A percentile compares a stretch with the other conserved stretches of the same genome.
Evolutionary conservation across 2,113 vertebrate species (phyloP).

Genomic region (Leptosomus discolor): DNA sequence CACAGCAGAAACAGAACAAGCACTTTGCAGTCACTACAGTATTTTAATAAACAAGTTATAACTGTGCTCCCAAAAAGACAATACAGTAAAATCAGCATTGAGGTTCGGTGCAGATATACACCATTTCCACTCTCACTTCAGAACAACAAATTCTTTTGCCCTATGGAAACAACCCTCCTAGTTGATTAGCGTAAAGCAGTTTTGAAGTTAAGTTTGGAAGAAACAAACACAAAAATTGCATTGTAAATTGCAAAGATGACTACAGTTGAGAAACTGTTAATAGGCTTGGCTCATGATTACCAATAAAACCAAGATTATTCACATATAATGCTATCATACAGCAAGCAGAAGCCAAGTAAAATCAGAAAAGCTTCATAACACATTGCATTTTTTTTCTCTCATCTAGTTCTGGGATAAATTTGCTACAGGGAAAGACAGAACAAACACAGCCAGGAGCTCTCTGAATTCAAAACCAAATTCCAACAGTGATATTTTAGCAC

Average conservation of each 20-base stretch:
- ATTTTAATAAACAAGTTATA: background rate
- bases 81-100: background rate
- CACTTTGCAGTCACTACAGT: background rate
- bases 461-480: background rate
- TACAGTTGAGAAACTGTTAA: background rate
- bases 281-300: background rate
- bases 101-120: background rate
- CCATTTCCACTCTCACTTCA: background rate
- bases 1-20: background rate
- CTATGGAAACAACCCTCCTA: background rate
- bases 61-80: background rate
- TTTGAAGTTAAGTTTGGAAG: background rate
- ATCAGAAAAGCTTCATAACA: background rate
- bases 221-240: background rate
- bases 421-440: background rate
- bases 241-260: background rate
- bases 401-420: background rate
- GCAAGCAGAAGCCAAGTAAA: background rate
- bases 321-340: background rate
- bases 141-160: background rate
- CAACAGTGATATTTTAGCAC: background rate
- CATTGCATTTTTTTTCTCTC: background rate
- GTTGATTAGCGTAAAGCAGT: background rate
- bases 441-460: background rate
- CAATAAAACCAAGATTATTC: background rate